Percentiles rank a stretch among this genome's conserved stretches.
phyloP scores from a whole-genome alignment of 1,140 invertebrate species.

The Thaumetopoea pityocampa region DNA sequence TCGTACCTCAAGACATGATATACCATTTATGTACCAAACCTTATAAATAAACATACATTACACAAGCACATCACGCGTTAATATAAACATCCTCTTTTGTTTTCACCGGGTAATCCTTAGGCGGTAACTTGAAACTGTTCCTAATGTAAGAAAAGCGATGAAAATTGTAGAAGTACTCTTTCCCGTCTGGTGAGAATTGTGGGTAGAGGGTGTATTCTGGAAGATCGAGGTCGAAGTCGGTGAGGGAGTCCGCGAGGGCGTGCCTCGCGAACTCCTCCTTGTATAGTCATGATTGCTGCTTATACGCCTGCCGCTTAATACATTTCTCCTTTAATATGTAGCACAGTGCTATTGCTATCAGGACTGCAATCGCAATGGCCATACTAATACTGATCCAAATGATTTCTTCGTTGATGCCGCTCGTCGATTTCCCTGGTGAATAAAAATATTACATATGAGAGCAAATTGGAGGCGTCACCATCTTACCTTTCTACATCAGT shows the following conservation, averaged over 20 bases:
- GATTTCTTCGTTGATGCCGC: slow-evolving; percentile 89
- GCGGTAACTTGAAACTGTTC: slow-evolving; percentile 58
- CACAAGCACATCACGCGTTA: slow-evolving; percentile 64
- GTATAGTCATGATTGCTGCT: slow-evolving; percentile 81
- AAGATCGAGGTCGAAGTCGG: slow-evolving; percentile 49
- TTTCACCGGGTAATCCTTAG: slow-evolving; percentile 51
- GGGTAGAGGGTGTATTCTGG: slow-evolving; percentile 64
- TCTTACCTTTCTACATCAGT: not conserved
- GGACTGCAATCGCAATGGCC: slow-evolving; percentile 87
- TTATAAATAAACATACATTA: too few relatives aligned
- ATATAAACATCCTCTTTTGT: slow-evolving; percentile 56
- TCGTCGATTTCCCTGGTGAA: slow-evolving; percentile 82
- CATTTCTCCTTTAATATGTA: slow-evolving; percentile 88
- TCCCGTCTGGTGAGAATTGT: slow-evolving; percentile 62
- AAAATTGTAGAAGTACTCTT: slow-evolving; percentile 69
- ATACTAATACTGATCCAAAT: slow-evolving; percentile 91
- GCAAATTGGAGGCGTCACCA: not conserved
- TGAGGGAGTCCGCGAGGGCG: slow-evolving; percentile 58
- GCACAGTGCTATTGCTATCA: slow-evolving; percentile 87
- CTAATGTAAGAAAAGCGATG: slow-evolving; percentile 63
- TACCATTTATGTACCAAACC: too few relatives aligned
- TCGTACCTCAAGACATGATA: too few relatives aligned
- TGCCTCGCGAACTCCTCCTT: slow-evolving; percentile 67
- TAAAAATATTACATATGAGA: slow-evolving; percentile 6
- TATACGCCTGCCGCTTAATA: slow-evolving; percentile 83